Percentiles rank a stretch among this genome's conserved stretches.
phyloP scores from a whole-genome alignment of 2,888 invertebrate species.

The Caenorhabditis plicata region DNA sequence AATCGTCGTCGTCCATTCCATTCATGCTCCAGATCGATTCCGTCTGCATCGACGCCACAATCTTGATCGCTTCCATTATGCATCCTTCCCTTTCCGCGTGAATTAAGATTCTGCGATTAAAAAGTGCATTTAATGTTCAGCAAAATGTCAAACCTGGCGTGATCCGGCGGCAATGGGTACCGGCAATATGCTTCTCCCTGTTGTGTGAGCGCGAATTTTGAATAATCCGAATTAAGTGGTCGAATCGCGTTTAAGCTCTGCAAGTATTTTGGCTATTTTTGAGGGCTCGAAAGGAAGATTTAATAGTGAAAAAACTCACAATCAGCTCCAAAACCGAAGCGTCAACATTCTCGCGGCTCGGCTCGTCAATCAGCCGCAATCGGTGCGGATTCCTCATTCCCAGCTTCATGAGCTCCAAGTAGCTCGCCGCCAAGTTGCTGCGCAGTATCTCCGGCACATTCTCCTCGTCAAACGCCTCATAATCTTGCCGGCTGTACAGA shows the following conservation, averaged over 20 bases:
- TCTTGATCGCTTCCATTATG: conserved; percentile 74
- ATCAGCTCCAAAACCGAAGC: conserved; percentile 37
- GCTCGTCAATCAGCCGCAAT: conserved; percentile 89
- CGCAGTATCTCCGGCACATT: conserved; percentile 83
- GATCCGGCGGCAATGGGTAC: conserved; percentile 42
- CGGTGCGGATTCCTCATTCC: conserved; percentile 78
- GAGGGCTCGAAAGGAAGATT: no score
- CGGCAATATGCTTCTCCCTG: conserved; percentile 28
- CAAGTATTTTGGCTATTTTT: conserved; percentile 8
- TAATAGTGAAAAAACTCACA: conserved; percentile 11
- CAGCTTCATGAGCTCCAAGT: conserved; percentile 81
- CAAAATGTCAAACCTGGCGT: conserved; percentile 21
- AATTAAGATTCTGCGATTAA: conserved; percentile 33
- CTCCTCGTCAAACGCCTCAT: conserved; percentile 75
- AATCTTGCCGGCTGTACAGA: conserved; percentile 70
- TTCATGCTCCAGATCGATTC: conserved; percentile 74
- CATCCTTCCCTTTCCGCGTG: conserved; percentile 47
- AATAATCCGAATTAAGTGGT: conserved; percentile 9
- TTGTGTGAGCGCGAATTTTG: conserved; percentile 26
- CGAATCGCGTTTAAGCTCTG: conserved; percentile 40
- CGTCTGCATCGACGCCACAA: conserved; percentile 84
- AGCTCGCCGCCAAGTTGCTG: conserved; percentile 63
- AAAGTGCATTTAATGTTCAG: background rate
- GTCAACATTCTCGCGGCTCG: conserved; percentile 74
- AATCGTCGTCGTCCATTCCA: conserved; percentile 22